Percentiles rank a stretch among this genome's conserved stretches.
phyloP scores from a whole-genome alignment of 2,797 vertebrate genomes.

The Ciconia nigra region DNA sequence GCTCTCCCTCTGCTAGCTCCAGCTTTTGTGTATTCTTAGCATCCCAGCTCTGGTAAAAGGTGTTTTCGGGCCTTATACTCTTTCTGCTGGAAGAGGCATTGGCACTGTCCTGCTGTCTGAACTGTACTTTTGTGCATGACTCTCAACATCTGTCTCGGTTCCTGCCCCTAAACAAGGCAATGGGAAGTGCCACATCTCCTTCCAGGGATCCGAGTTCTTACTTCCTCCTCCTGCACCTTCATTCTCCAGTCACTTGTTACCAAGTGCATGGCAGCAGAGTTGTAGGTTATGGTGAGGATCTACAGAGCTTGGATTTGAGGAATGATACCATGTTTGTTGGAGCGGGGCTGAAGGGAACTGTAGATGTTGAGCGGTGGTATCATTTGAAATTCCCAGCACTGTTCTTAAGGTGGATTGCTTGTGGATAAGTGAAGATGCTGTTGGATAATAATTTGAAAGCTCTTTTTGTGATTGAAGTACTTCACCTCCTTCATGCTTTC shows the following conservation, averaged over 20 bases:
- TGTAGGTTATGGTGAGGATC: not conserved
- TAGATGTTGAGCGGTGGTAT: not conserved
- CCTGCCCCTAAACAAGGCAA: not conserved
- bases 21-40: not conserved
- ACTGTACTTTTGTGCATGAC: not conserved
- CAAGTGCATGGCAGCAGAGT: not conserved
- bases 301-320: not conserved
- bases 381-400: not conserved
- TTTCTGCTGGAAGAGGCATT: not conserved
- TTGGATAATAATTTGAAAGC: not conserved
- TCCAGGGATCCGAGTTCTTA: not conserved
- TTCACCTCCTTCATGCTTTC: not conserved
- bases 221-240: not conserved
- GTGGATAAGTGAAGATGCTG: not conserved
- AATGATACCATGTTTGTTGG: fast-evolving
- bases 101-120: not conserved
- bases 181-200: not conserved
- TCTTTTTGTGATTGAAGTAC: not conserved
- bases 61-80: not conserved
- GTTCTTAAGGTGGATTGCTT: not conserved
- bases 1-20: not conserved
- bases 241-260: not conserved
- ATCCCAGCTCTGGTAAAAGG: not conserved
- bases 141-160: not conserved
- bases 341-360: not conserved